A percentile compares a stretch with the other conserved stretches of the same genome.
phyloP scores from a whole-genome alignment of 2,797 vertebrate genomes.

The Pseudopleuronectes americanus region DNA sequence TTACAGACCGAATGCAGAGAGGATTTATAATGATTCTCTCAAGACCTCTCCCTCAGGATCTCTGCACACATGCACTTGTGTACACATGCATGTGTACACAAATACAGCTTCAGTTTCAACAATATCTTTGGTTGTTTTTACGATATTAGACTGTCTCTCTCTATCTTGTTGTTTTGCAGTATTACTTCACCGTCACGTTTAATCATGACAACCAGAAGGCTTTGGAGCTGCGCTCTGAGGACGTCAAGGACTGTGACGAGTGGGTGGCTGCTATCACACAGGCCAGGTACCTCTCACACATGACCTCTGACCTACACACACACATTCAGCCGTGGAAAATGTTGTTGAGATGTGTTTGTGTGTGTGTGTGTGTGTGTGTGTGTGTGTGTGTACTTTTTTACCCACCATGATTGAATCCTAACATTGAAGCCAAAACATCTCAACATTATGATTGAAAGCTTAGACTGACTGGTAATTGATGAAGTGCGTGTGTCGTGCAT shows the following conservation, averaged over 20 bases:
- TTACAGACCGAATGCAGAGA: constrained; percentile 76
- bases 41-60: constrained; percentile 51
- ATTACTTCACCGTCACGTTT: constrained; percentile 96
- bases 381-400: neutral
- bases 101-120: neutral
- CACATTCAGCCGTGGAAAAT: neutral
- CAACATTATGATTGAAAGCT: no score
- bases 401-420: no score
- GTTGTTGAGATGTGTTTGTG: neutral
- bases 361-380: neutral
- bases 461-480: no score
- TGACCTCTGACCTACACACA: constrained; percentile 38
- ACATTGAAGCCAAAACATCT: no score
- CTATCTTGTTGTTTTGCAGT: constrained; percentile 79
- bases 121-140: neutral
- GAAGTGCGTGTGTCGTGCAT: no score
- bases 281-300: constrained; percentile 87
- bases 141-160: constrained; percentile 14
- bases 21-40: constrained; percentile 75
- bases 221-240: constrained; percentile 94
- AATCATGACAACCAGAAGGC: constrained; percentile 97
- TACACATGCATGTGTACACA: constrained; percentile 3
- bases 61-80: constrained; percentile 7
- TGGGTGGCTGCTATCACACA: constrained; percentile 97
- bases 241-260: constrained; percentile 96